phyloP scores from a whole-genome alignment of 2,888 invertebrate genomes.

The Ectemnius continuus region DNA sequence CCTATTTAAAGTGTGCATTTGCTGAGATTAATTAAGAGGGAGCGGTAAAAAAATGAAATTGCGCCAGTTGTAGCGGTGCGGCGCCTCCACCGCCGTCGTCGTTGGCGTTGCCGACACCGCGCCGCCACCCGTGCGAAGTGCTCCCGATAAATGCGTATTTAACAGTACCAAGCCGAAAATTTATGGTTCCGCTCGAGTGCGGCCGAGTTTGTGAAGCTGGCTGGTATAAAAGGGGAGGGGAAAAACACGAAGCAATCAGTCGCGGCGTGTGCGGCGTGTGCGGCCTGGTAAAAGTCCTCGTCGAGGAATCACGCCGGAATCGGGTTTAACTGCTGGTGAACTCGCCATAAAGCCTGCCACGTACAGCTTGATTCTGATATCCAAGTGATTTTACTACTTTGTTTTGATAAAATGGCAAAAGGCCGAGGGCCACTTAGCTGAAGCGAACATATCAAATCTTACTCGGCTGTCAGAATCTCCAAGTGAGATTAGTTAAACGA shows the following conservation, averaged over 20 bases:
- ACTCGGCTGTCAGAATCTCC: too few relatives aligned
- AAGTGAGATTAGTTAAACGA: too few relatives aligned
- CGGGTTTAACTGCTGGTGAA: constrained; percentile 34
- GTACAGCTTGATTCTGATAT: constrained; percentile 32
- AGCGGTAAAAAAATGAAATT: background rate
- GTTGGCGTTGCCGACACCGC: background rate
- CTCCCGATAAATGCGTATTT: constrained; percentile 19
- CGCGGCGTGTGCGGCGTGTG: too few relatives aligned
- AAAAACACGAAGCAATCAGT: too few relatives aligned
- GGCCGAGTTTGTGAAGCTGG: constrained; percentile 17
- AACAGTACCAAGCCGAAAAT: constrained; percentile 28
- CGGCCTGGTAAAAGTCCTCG: constrained; percentile 35
- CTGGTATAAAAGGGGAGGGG: background rate
- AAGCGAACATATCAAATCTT: background rate
- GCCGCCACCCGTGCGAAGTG: constrained; percentile 1
- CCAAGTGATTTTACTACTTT: constrained; percentile 21
- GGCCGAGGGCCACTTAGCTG: background rate
- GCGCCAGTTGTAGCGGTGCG: background rate
- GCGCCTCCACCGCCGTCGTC: too few relatives aligned
- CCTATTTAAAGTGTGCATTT: constrained; percentile 1
- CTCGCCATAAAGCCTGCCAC: constrained; percentile 25
- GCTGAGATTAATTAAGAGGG: constrained; percentile 8
- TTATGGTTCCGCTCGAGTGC: constrained; percentile 7
- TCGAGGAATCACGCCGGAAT: constrained; percentile 33
- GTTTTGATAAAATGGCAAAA: constrained; percentile 22